Evolutionary conservation across 2,888 invertebrate genomes (phyloP).

Genomic region (Imbricaverruca yamaguchii): DNA sequence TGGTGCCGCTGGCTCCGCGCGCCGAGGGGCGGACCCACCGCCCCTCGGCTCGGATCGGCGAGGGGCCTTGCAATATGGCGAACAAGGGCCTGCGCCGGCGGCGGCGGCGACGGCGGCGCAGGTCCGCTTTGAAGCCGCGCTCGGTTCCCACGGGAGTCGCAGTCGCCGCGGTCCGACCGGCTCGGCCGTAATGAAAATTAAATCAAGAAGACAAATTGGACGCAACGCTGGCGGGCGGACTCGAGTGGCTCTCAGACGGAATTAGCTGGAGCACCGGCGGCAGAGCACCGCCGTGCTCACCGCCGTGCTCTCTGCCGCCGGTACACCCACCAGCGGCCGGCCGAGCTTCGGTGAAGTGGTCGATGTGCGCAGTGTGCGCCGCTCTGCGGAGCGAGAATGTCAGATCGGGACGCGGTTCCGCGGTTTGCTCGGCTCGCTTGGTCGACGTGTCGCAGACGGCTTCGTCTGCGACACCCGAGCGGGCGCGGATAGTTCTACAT

Average conservation of each 20-base stretch:
- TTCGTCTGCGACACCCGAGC: too few species aligned
- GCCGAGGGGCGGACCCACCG: neutral
- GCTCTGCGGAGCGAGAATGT: neutral
- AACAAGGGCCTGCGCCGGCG: neutral
- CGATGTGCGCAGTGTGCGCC: neutral
- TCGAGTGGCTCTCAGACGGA: neutral
- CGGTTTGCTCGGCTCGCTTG: too few species aligned
- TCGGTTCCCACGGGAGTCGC: neutral
- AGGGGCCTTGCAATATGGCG: neutral
- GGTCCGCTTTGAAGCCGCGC: neutral
- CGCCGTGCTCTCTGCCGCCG: too few species aligned
- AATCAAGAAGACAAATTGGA: constrained; percentile 7
- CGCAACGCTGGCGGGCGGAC: neutral
- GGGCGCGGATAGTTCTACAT: too few species aligned
- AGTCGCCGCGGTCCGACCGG: neutral
- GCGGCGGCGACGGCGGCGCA: neutral
- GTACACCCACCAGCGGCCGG: neutral
- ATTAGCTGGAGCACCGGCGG: neutral
- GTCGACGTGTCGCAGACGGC: too few species aligned
- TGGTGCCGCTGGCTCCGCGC: neutral
- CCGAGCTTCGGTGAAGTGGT: neutral
- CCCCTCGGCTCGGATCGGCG: neutral
- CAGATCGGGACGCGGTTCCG: neutral
- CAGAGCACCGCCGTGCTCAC: too few species aligned
- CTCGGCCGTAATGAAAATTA: neutral